Conservation (phyloP, 2,888 invertebrate genomes). For the Ferrisia virgata region DNA sequence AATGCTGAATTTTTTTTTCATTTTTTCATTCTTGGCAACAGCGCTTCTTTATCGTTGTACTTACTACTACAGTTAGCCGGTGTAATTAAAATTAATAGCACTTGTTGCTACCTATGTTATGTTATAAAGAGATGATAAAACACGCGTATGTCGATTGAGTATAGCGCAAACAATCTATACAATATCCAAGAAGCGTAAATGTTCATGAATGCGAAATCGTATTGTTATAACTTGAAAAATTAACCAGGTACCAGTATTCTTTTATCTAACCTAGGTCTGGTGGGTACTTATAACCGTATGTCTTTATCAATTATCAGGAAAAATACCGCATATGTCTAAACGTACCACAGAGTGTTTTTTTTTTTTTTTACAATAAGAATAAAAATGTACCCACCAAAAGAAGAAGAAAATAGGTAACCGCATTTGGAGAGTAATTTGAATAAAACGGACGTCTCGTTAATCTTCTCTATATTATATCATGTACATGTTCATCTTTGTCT, state of each 20-base stretch:
- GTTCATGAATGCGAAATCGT: not conserved
- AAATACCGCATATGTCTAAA: not conserved
- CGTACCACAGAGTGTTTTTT: not conserved
- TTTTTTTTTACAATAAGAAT: not conserved
- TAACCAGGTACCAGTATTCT: not conserved
- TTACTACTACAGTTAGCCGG: too few relatives aligned
- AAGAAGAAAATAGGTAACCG: not conserved
- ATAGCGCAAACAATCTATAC: not conserved
- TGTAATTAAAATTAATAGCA: not conserved
- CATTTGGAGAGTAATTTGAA: not conserved
- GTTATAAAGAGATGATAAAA: not conserved
- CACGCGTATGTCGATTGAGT: not conserved
- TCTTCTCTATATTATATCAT: not conserved
- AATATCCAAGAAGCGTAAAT: too few relatives aligned
- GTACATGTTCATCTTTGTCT: not conserved
- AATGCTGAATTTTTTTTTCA: too few relatives aligned
- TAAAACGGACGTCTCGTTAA: not conserved
- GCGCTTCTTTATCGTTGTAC: not conserved
- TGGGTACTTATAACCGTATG: too few relatives aligned
- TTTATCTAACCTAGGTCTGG: not conserved
- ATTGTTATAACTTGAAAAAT: not conserved
- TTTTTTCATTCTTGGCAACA: not conserved
- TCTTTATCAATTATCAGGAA: not conserved
- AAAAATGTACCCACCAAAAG: not conserved
- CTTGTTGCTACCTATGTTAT: not conserved